Base-by-base conservation (phyloP, 2,888 invertebrate genomes). In the Rhingia rostrata region DNA sequence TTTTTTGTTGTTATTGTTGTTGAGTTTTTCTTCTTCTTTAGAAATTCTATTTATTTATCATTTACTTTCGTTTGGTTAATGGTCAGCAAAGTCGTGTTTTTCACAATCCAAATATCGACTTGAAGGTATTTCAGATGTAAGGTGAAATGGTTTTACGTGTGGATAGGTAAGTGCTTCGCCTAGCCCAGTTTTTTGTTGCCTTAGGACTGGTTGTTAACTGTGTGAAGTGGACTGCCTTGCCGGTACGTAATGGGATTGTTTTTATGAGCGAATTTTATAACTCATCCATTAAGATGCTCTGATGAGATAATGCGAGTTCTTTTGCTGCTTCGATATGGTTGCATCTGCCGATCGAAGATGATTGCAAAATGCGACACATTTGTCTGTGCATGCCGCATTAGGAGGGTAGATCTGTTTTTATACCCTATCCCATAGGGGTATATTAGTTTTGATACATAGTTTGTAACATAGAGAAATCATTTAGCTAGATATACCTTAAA, bases 21-120 rank as follows among this genome's bases (percentile, higher is more conserved):
- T 43, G n/a, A 51, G 32, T 66, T 67, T 53, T 14, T 74, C 9
- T 14, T 37, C 14, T 10, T 51, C 9, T 47, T 35, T 6, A 2
- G 22, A 37, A 51, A 12, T 37, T 69, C 33, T 78, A 72, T 77
- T 82, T 82, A 61, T 54, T 78, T 82, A 82, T 67, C 77, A 72
- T 43, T 77, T 64, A 69, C 53, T 53, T 64, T 54, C 58, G n/a
- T 49, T 69, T 64, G 45, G 73, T 49, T 80, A 60, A 54, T 72
- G 53, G 58, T 51, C 60, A 72, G 72, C 49, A 53, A 49, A 56
- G 60, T 64, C 35, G 14, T 10, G 37, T 60, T 37, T 60, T 22
- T 72, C 22, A 7, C 12, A 30, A 10, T 9, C 35, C n/a, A 14
- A 74, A 58, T 72, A 67, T 61, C 35, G 56, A 67, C 56, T 74